Conservation (phyloP, 2,888 invertebrate genomes). For the Rutpela maculata region DNA sequence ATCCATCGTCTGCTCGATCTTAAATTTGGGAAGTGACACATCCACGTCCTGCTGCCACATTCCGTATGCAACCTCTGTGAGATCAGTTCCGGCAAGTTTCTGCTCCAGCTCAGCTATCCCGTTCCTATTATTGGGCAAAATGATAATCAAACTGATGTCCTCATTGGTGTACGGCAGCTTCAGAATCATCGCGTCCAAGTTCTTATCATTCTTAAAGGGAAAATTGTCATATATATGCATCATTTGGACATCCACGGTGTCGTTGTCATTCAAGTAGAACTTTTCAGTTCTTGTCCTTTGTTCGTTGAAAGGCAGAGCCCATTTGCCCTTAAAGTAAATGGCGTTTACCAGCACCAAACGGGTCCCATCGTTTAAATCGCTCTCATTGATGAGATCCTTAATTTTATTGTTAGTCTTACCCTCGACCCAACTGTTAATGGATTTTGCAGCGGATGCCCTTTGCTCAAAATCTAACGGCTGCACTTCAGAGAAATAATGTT, state of each 20-base stretch:
- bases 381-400: conserved; percentile 81
- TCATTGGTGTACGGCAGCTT: conserved; percentile 86
- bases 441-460: conserved; percentile 73
- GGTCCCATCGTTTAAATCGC: conserved; percentile 76
- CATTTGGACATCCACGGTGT: conserved; percentile 82
- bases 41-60: conserved; percentile 78
- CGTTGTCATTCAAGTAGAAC: too few species aligned
- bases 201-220: conserved; percentile 74
- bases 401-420: too few species aligned
- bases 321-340: conserved; percentile 88
- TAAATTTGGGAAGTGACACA: conserved; percentile 87
- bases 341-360: conserved; percentile 88
- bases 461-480: too few species aligned
- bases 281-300: too few species aligned
- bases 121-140: too few species aligned
- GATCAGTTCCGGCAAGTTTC: conserved; percentile 77
- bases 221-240: conserved; percentile 80
- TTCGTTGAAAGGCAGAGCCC: conserved; percentile 82
- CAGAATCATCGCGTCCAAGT: conserved; percentile 79
- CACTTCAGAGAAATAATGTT: conserved; percentile 80
- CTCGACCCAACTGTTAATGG: too few species aligned
- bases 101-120: too few species aligned
- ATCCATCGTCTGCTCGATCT: conserved; percentile 84
- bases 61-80: conserved; percentile 75
- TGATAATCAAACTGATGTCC: too few species aligned